These are phyloP conservation scores for Dysidea cf. avara DNA, from an alignment of 37 sponge, comb jelly and placozoan genomes.

Conservation along the genomic window DNA sequence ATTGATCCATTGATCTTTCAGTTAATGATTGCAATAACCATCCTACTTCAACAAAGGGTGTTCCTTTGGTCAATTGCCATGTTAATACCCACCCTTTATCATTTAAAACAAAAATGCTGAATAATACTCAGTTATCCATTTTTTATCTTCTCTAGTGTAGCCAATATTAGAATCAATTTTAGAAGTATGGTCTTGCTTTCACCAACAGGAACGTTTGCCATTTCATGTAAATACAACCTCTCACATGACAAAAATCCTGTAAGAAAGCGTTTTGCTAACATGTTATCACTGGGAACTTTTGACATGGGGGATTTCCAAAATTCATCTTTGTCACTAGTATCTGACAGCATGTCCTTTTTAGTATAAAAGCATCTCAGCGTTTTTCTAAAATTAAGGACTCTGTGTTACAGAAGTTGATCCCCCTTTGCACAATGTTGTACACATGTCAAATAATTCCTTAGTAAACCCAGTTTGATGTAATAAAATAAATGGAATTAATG, in stretches of 20 bases:
- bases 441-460: too few relatives aligned
- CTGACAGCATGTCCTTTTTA: constrained; percentile 6
- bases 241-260: background rate
- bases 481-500: constrained; percentile 18
- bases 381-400: constrained; percentile 12
- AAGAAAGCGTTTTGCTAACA: constrained; percentile 14
- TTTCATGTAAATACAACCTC: constrained; percentile 13
- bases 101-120: too few relatives aligned
- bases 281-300: constrained; percentile 3
- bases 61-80: constrained; percentile 43
- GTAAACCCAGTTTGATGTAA: constrained; percentile 18
- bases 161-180: constrained; percentile 43
- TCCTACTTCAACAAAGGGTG: constrained; percentile 18
- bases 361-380: constrained; percentile 4
- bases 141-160: constrained; percentile 9
- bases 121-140: constrained; percentile 24
- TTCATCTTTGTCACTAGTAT: background rate
- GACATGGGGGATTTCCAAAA: constrained; percentile 8
- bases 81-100: constrained; percentile 31
- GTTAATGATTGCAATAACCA: background rate
- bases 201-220: background rate
- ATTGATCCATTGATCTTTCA: background rate
- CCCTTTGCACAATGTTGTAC: background rate
- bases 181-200: constrained; percentile 35
- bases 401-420: constrained; percentile 29